Base-by-base conservation (phyloP, 2,797 vertebrate genomes). In the Prionace glauca region DNA sequence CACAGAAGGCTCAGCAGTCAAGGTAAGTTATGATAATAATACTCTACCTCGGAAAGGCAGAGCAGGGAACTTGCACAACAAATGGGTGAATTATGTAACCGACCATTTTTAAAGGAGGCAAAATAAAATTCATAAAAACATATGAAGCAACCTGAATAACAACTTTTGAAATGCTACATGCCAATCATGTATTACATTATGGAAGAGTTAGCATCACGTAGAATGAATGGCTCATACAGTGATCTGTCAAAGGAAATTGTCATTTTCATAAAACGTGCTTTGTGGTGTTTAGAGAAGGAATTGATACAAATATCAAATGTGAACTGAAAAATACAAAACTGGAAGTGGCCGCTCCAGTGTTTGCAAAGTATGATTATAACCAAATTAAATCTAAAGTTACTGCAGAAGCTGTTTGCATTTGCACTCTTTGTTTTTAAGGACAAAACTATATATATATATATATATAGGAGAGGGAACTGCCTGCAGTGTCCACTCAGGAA, bases 181-280 rank as follows among this genome's bases (percentile, higher is more conserved):
- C 96, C 96, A 96, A 96, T 96, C 97, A 97, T 96, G 96, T 96
- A 96, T 96, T 96, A 84, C 96, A 96, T 96, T 96, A 96, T 97
- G 96, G 96, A 97, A 97, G 97, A 97, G n/a, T 95, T 95, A 95
- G 96, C 96, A 97, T 97, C 97, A 96, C 96, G 96, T 96, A 71
- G 20, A 96, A 96, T 96, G 97, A 96, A 96, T 97, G 96, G 95
- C 96, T 97, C 97, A 96, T 96, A 96, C 95, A 97, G 96, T 97
- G 96, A 96, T 96, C 69, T 90, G 74, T 96, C 95, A 96, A 96
- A 96, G 96, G n/a, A 20, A 84, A 69, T 11, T 36, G 32, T 92
- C 1, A 69, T 22, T 90, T 84, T 90, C 62, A 62, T n/a, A 65
- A 90, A 32, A 90, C 20, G 26, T 60, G 86, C 45, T 60, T 88